Percentiles rank a stretch among this genome's conserved stretches.
Conservation (phyloP, 1,140 invertebrate species). For the Caenorhabditis remanei region DNA sequence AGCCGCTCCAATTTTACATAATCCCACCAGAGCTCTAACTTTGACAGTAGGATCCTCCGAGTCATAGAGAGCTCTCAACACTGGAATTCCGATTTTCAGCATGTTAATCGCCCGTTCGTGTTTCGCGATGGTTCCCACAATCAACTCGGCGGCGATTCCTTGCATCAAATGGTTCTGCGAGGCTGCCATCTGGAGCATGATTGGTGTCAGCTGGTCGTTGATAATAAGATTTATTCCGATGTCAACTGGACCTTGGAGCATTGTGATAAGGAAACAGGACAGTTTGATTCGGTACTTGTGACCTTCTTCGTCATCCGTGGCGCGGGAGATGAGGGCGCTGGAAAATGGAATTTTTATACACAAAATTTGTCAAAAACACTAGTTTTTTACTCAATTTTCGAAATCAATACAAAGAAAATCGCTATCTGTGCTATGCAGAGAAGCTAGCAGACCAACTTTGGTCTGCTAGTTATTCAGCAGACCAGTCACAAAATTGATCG, state of each 20-base stretch:
- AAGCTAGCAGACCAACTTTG: no score
- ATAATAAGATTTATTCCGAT: constrained; percentile 92
- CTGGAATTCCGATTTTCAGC: constrained; percentile 88
- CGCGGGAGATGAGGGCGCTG: constrained; percentile 68
- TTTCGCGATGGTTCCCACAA: constrained; percentile 87
- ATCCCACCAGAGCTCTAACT: constrained; percentile 83
- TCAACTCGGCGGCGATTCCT: constrained; percentile 74
- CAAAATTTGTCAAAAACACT: no score
- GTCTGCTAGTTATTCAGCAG: no score
- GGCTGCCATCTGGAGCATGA: constrained; percentile 96
- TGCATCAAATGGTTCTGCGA: constrained; percentile 82
- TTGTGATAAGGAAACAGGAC: constrained; percentile 88
- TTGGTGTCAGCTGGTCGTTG: constrained; percentile 92
- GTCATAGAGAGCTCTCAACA: constrained; percentile 92
- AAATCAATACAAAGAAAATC: no score
- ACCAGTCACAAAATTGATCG: no score
- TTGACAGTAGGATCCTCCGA: constrained; percentile 91
- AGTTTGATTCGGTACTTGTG: constrained; percentile 80
- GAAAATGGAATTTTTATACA: constrained; percentile 44
- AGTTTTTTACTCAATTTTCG: no score
- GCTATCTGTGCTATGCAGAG: no score
- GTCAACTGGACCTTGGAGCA: constrained; percentile 90
- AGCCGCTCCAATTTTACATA: constrained; percentile 95
- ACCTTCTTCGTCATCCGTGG: constrained; percentile 66
- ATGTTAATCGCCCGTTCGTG: constrained; percentile 95